These are phyloP conservation scores for Clanis bilineata DNA, from an alignment of 2,888 invertebrate genomes.

Conservation along the genomic window DNA sequence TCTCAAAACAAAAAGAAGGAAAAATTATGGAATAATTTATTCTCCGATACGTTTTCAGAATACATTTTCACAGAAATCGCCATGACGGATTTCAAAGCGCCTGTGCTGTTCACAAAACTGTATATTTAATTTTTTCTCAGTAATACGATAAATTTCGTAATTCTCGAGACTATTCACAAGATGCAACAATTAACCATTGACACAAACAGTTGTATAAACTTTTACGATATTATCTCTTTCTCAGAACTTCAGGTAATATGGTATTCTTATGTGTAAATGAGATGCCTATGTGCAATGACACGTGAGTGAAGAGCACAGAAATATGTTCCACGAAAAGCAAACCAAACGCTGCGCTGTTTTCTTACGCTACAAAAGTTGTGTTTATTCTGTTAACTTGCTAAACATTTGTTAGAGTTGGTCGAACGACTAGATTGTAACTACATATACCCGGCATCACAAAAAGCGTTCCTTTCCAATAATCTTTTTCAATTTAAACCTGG, in stretches of 20 bases:
- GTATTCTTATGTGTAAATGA: background rate
- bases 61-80: background rate
- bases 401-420: background rate
- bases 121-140: background rate
- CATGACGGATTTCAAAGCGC: background rate
- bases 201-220: slow-evolving; percentile 9
- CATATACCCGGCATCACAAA: background rate
- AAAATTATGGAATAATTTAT: background rate
- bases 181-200: slow-evolving; percentile 5
- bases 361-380: background rate
- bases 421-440: background rate
- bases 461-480: too few species aligned
- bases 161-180: background rate
- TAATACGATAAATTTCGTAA: background rate
- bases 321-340: slow-evolving; percentile 3
- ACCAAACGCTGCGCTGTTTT: background rate
- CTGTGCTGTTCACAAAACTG: background rate
- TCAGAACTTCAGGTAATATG: slow-evolving; percentile 9
- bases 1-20: background rate
- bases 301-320: background rate
- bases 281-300: background rate
- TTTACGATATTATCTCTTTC: slow-evolving; percentile 10
- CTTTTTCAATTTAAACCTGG: too few species aligned
- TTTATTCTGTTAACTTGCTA: background rate
- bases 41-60: background rate